phyloP scores from a whole-genome alignment of 2,113 vertebrate genomes.

The Oenanthe melanoleuca region DNA sequence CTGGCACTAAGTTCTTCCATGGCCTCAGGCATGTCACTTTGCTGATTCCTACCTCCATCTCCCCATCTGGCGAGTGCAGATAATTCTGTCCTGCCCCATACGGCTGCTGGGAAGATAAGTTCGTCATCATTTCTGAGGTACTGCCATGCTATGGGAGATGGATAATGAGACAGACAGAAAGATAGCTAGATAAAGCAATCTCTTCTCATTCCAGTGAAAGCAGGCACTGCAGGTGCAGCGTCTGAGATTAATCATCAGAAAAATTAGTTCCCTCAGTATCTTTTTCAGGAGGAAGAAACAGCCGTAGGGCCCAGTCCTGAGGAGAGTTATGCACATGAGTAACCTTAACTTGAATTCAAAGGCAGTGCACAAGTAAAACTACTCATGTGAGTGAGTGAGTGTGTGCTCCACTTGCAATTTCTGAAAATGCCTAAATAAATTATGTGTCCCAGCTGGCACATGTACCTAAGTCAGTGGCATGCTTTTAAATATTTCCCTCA shows the following conservation, averaged over 20 bases:
- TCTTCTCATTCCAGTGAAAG: constrained; percentile 51
- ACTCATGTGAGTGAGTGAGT: not conserved
- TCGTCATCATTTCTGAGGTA: constrained; percentile 9
- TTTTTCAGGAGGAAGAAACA: constrained; percentile 44
- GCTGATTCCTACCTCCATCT: constrained; percentile 23
- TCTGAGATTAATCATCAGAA: constrained; percentile 66
- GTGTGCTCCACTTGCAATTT: not conserved
- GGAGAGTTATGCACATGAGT: constrained; percentile 38
- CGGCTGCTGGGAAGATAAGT: not conserved
- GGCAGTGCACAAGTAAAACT: not conserved
- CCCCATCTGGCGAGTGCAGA: constrained; percentile 24
- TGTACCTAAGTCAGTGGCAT: not conserved
- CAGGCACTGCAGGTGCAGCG: constrained; percentile 50
- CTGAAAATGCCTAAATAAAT: constrained; percentile 32
- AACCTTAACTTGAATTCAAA: constrained; percentile 36
- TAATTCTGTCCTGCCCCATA: not conserved
- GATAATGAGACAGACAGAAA: constrained; percentile 58
- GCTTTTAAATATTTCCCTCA: not conserved
- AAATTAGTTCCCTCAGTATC: constrained; percentile 61
- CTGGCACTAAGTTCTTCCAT: not conserved
- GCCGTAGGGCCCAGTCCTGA: constrained; percentile 34
- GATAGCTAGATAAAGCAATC: constrained; percentile 66
- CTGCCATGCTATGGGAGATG: constrained; percentile 14
- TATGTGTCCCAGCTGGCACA: not conserved
- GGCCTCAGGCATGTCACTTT: constrained; percentile 35